Percentiles rank a stretch among this genome's conserved stretches.
Conservation (phyloP, 2,797 vertebrate species). For the Artibeus jamaicensis region DNA sequence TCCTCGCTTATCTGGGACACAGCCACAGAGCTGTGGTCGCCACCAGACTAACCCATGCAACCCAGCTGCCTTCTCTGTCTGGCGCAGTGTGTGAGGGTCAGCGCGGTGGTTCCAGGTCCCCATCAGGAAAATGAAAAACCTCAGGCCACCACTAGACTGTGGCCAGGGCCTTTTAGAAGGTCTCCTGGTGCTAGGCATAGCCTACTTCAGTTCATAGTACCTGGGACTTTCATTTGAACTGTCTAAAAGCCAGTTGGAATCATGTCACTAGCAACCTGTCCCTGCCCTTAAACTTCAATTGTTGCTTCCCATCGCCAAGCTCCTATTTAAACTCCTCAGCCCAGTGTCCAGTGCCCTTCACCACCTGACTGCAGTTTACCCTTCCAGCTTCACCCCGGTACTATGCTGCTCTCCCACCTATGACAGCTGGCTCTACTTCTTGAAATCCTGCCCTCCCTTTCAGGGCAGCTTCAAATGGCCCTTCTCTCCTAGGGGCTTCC, state of each 20-base stretch:
- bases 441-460: neutral
- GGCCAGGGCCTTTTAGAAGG: neutral
- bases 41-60: neutral
- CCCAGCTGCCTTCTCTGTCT: neutral
- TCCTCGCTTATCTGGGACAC: neutral
- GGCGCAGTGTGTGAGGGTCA: neutral
- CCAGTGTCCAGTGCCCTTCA: neutral
- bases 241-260: neutral
- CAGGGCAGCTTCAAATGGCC: neutral
- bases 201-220: neutral
- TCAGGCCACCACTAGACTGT: neutral
- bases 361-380: neutral
- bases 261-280: neutral
- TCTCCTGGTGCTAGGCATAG: neutral
- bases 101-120: neutral
- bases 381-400: neutral
- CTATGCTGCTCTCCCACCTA: neutral
- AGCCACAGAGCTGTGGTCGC: accelerated
- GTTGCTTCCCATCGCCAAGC: neutral
- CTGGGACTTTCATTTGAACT: neutral
- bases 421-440: too few species aligned
- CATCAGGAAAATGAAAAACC: neutral
- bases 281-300: neutral
- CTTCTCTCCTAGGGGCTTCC: neutral
- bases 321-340: neutral